These are phyloP conservation scores for Aplysina aerophoba DNA, from an alignment of 37 sponge, comb jelly and placozoan genomes.

Conservation along the genomic window DNA sequence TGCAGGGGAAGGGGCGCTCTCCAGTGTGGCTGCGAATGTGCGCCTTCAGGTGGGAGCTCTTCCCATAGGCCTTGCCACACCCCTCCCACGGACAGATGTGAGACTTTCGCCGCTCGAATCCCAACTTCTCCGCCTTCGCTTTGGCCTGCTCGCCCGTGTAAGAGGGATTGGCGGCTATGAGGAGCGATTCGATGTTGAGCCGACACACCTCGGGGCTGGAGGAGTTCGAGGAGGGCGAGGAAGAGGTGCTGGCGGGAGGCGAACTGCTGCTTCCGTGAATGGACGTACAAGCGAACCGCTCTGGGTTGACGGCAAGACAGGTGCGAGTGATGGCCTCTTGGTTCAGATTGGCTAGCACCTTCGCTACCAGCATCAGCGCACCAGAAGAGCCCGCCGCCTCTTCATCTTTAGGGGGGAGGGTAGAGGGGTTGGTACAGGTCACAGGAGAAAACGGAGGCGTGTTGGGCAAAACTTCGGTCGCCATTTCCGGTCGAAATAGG, in stretches of 20 bases:
- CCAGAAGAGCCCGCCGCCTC: slow-evolving; percentile 59
- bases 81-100: slow-evolving; percentile 88
- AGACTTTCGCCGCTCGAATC: slow-evolving; percentile 66
- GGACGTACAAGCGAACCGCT: slow-evolving; percentile 47
- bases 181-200: slow-evolving; percentile 76
- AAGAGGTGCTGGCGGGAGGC: not conserved
- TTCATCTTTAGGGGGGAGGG: slow-evolving; percentile 59
- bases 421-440: slow-evolving; percentile 57
- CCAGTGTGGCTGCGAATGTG: slow-evolving; percentile 99
- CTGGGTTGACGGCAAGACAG: slow-evolving; percentile 68
- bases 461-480: slow-evolving; percentile 57
- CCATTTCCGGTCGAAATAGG: slow-evolving; percentile 35
- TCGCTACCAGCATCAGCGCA: slow-evolving; percentile 82
- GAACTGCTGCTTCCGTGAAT: not conserved
- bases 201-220: slow-evolving; percentile 48
- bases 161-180: slow-evolving; percentile 69
- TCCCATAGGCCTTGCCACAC: slow-evolving; percentile 95
- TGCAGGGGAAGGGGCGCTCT: slow-evolving; percentile 95
- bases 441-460: slow-evolving; percentile 83
- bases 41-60: slow-evolving; percentile 98
- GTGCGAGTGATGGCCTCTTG: slow-evolving; percentile 79
- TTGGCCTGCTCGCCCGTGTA: slow-evolving; percentile 10
- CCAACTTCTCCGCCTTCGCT: not conserved
- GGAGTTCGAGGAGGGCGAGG: slow-evolving; percentile 44
- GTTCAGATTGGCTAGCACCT: slow-evolving; percentile 81